Percentiles rank a stretch among this genome's conserved stretches.
Conservation (phyloP, 2,113 vertebrate species). For the Petroica traversi region DNA sequence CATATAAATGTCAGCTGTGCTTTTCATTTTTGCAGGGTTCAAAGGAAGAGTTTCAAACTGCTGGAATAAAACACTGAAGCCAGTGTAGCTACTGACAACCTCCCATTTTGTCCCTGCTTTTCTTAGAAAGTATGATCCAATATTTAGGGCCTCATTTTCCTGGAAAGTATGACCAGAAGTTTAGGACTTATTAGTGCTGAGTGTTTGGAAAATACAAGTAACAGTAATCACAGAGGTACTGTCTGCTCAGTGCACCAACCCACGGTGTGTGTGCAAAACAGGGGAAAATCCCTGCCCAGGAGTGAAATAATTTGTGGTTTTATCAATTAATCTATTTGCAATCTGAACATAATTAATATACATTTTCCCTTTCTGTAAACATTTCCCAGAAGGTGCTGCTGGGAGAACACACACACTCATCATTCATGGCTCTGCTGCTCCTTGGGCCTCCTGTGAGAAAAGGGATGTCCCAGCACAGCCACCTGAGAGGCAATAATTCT, state of each 20-base stretch:
- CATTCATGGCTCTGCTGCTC: neutral
- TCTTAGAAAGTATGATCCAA: constrained; percentile 28
- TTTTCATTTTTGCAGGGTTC: neutral
- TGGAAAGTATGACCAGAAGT: constrained; percentile 2
- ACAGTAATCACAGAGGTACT: neutral
- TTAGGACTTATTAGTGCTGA: neutral
- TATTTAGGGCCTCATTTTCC: neutral
- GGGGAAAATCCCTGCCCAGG: neutral
- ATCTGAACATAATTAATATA: neutral
- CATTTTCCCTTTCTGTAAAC: neutral
- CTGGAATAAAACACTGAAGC: neutral
- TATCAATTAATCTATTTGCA: neutral
- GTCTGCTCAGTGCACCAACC: neutral
- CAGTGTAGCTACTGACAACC: neutral
- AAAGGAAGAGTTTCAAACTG: neutral
- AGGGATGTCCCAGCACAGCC: neutral
- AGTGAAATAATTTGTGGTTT: neutral
- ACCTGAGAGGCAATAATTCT: neutral
- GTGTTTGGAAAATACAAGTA: constrained; percentile 1
- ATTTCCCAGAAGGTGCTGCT: neutral
- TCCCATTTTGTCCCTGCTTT: constrained; percentile 5
- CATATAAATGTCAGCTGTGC: neutral
- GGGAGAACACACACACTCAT: neutral
- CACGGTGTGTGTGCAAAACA: neutral
- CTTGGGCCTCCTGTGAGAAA: neutral